phyloP scores from a whole-genome alignment of 2,113 vertebrate species.

The Lethenteron reissneri region DNA sequence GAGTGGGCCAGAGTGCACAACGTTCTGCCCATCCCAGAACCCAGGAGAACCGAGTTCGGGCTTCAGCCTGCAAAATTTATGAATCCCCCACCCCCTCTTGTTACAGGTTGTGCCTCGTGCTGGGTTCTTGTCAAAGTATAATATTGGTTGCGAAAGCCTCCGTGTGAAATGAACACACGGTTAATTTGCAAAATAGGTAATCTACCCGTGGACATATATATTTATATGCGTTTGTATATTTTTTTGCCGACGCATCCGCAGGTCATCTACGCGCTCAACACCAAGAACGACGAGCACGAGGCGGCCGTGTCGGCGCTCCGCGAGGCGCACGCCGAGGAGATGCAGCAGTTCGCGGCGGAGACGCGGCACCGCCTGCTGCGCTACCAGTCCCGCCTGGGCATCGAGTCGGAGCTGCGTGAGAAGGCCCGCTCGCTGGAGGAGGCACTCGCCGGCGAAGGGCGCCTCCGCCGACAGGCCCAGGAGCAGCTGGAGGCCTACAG shows the following conservation, averaged over 20 bases:
- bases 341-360: constrained; percentile 89
- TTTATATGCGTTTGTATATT: no score
- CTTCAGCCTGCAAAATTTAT: no score
- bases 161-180: no score
- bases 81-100: no score
- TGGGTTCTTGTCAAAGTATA: no score
- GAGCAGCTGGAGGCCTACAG: constrained; percentile 85
- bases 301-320: constrained; percentile 82
- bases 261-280: constrained; percentile 97
- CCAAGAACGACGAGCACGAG: constrained; percentile 96
- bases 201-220: no score
- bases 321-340: constrained; percentile 95
- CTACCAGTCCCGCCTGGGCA: constrained; percentile 74
- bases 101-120: no score
- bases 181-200: no score
- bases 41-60: no score
- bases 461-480: constrained; percentile 81
- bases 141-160: no score
- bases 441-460: constrained; percentile 70
- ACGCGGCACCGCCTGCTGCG: constrained; percentile 83
- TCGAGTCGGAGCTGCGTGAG: constrained; percentile 71
- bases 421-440: constrained; percentile 82
- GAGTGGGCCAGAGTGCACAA: no score
- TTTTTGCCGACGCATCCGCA: constrained; percentile 15
- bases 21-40: no score